These are phyloP conservation scores for Eretmocerus hayati DNA, from an alignment of 2,888 invertebrate genomes.

Conservation along the genomic window DNA sequence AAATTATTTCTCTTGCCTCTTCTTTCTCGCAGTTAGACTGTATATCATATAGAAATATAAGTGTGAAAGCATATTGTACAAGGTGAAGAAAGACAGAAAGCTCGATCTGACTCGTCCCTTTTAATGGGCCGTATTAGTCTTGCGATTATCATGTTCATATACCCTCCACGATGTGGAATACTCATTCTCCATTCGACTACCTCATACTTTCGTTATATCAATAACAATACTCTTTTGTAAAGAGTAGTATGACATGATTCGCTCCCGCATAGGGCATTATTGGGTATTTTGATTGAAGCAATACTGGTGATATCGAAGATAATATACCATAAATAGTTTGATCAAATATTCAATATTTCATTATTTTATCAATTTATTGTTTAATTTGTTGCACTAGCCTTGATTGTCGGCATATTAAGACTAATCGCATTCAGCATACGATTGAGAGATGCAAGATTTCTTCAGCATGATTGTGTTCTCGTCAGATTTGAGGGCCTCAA, in stretches of 20 bases:
- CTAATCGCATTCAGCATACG: conserved; percentile 38
- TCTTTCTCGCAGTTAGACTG: neutral
- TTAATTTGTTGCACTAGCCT: conserved; percentile 48
- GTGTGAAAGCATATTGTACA: conserved; percentile 3
- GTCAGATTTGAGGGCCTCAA: neutral
- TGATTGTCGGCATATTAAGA: conserved; percentile 47
- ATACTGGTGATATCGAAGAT: conserved; percentile 5
- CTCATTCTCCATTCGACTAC: neutral
- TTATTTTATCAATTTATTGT: conserved; percentile 36
- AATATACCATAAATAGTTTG: too few species aligned
- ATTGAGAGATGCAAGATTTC: conserved; percentile 28
- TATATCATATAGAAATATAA: conserved; percentile 1
- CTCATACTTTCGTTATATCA: neutral
- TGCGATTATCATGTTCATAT: conserved; percentile 14
- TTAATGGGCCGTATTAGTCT: conserved; percentile 9
- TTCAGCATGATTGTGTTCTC: too few species aligned
- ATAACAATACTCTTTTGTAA: conserved; percentile 1
- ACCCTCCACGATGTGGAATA: neutral
- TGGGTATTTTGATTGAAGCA: neutral
- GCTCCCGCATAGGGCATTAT: neutral
- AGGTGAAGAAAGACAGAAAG: conserved; percentile 10
- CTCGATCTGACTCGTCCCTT: conserved; percentile 18
- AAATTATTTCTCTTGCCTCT: neutral
- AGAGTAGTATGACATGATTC: conserved; percentile 5
- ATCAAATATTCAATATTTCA: neutral